Base-by-base conservation (phyloP, 2,888 invertebrate species). In the Pollenia angustigena region DNA sequence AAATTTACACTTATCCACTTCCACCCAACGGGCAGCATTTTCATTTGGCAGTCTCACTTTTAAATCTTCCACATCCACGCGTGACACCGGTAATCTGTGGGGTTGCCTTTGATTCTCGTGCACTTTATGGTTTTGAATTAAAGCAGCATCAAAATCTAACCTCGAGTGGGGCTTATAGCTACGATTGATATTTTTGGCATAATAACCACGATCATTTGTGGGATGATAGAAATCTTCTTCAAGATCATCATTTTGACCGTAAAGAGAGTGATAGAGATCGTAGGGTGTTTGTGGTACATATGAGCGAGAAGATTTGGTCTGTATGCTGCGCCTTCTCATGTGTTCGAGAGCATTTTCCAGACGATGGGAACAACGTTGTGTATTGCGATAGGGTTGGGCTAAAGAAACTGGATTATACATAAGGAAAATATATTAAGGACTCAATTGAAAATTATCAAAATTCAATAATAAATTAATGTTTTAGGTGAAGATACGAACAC, bases 1-100 rank as follows among this genome's bases (percentile, higher is more conserved):
- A 92, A 96, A 97, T 88, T 95, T 94, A 91, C 97, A 97, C 91
- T 95, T 95, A 88, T 97, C 97, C 0, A 97, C 96, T 87, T 95
- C 94, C 14, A 96, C 96, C 96, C 96, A 96, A 18, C 92, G 91
- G 94, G 90, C 88, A 2, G 94, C 94, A 86, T 95, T 95, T 75
- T 95, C 94, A 1, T 96, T 96, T 1, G 96, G 96, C 18, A 96
- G 94, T 7, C 96, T 94, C 1, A 96, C 96, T 56, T 91, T 91
- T 40, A 93, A 89, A 80, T 93, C 93, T 66, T 92, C 92, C 1
- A 89, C 89, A 40, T 88, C 89, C 0, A 89, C 89, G 9, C 88
- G 78, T 12, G 85, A 81, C 32, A 85, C 86, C 0, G 84, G 12
- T 46, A 91, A 79, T 66, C 90, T 89, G 88, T 92, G 91, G 0